These are phyloP conservation scores for Pardalotus punctatus DNA, from an alignment of 2,113 vertebrate species.

Conservation along the genomic window DNA sequence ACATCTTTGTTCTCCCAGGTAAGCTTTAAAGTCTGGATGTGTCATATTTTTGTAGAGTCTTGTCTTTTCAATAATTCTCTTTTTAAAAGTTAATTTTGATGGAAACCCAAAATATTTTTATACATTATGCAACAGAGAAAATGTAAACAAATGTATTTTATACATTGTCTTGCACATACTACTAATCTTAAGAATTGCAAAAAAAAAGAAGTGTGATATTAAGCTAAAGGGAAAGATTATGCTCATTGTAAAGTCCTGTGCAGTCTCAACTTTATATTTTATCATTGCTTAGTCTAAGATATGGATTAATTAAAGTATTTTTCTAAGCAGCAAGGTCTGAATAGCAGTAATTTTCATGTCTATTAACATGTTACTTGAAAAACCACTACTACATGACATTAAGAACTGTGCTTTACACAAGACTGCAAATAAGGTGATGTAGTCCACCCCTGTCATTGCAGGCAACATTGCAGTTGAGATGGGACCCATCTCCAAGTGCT, in stretches of 20 bases:
- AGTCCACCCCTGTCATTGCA: background rate
- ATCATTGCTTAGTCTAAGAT: background rate
- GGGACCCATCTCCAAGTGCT: background rate
- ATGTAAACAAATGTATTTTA: slow-evolving; percentile 40
- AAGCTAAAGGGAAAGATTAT: slow-evolving; percentile 11
- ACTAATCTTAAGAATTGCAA: background rate
- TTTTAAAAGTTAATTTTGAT: slow-evolving; percentile 40
- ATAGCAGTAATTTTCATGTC: background rate
- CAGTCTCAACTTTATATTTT: slow-evolving; percentile 8
- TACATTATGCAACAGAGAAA: background rate
- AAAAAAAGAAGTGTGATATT: background rate
- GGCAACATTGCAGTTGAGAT: background rate
- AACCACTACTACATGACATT: background rate
- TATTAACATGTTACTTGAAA: background rate
- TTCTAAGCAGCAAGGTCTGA: slow-evolving; percentile 51
- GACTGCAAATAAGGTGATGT: background rate
- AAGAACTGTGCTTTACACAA: background rate
- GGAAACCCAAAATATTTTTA: slow-evolving; percentile 60
- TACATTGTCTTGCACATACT: background rate
- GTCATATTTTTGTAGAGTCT: slow-evolving; percentile 15
- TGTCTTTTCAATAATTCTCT: slow-evolving; percentile 5
- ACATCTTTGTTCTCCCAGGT: background rate
- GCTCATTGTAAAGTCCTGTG: background rate
- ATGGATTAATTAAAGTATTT: slow-evolving; percentile 65
- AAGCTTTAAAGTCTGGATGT: background rate